phyloP scores from a whole-genome alignment of 2,113 vertebrate species.

The Pseudopodoces humilis region DNA sequence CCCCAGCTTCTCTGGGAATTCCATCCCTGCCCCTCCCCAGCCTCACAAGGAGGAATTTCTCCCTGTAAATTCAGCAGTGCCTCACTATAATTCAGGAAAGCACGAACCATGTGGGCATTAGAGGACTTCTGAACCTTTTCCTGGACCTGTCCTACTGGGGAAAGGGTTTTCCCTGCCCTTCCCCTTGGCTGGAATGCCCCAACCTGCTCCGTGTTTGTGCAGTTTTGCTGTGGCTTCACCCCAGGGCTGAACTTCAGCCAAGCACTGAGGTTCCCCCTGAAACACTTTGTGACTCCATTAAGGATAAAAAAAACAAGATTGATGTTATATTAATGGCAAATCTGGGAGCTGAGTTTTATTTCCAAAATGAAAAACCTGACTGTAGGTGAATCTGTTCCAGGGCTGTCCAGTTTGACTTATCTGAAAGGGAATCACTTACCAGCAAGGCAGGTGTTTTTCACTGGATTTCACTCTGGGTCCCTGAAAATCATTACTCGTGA shows the following conservation, averaged over 20 bases:
- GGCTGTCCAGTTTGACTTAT: neutral
- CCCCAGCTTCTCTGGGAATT: neutral
- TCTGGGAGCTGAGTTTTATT: neutral
- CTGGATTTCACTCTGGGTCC: neutral
- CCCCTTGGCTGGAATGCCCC: neutral
- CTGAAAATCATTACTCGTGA: conserved; percentile 37
- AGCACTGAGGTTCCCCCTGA: neutral
- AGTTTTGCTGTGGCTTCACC: neutral
- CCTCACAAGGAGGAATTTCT: neutral
- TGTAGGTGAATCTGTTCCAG: neutral
- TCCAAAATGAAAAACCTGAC: neutral
- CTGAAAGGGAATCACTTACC: neutral
- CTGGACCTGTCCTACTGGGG: neutral
- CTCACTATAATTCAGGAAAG: neutral
- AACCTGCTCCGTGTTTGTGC: neutral
- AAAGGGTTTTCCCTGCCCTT: neutral
- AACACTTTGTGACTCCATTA: neutral
- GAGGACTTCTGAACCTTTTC: neutral
- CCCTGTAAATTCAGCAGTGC: neutral
- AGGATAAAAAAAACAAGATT: neutral
- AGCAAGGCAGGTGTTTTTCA: conserved; percentile 5
- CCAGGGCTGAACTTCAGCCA: neutral
- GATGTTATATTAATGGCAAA: conserved; percentile 36
- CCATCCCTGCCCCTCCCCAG: neutral
- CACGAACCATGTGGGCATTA: accelerated